Evolutionary conservation across 2,888 invertebrate genomes (phyloP), one percentile per base, ranked within the genome.

Genomic region (Caradrina clavipalpis): DNA sequence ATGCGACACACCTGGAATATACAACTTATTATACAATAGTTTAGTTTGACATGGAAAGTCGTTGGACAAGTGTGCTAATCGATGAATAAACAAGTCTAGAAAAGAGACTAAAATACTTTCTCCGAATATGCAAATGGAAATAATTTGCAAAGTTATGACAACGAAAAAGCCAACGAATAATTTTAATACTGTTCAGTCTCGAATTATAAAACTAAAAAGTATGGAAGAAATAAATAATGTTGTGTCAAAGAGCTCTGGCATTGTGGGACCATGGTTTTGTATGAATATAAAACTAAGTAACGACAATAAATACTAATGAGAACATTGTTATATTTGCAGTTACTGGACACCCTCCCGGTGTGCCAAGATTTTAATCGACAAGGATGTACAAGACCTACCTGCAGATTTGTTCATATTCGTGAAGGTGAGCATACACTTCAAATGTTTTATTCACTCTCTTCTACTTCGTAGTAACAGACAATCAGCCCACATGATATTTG

Each of bases 321-420:
- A 70, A 69, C 68, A 73, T 83, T 87, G 87, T 90, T 84, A 90
- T 94, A 87, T 93, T 98, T 98, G 92, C 98, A 99, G 99, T 99
- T 99, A 98, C 99, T 98, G 99, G 99, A 98, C 99, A 99, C 98
- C 99, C 99, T 98, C 98, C 99, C 98, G 98, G 99, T 99, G 98
- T 99, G 98, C 99, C 99, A 98, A 98, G 99, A 99, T 99, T 99
- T 99, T 99, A 99, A 99, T 98, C 98, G 98, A 97, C 98, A 98
- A 97, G 98, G 98, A 97, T 99, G 98, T 97, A 98, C 98, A 97
- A 98, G 99, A 97, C 97, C 98, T 97, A 98, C 98, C 97, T 99
- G 99, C 98, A 98, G 98, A 98, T 99, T 98, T 97, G 98, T 99
- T 97, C 99, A 99, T 98, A 98, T 99, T 97, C 98, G 98, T 97